A percentile compares a stretch with the other conserved stretches of the same genome.
Evolutionary conservation across 1,140 invertebrate species (phyloP).

Genomic region (Xylocopa sonorina): DNA sequence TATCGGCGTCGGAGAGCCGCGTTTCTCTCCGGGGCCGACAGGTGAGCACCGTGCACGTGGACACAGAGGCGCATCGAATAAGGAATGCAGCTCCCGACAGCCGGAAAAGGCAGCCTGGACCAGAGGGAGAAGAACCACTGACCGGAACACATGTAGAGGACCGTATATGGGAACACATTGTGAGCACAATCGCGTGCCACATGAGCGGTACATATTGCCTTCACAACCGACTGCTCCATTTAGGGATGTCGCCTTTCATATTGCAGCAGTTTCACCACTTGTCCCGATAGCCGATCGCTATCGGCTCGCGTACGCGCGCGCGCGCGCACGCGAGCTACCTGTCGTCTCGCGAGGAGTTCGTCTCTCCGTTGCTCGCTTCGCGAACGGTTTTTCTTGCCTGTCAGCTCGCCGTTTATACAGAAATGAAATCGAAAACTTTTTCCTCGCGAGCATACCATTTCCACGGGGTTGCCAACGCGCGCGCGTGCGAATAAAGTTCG

Average conservation of each 20-base stretch:
- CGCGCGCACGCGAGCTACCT: background rate
- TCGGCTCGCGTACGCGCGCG: slow-evolving; percentile 22
- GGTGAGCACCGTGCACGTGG: slow-evolving; percentile 63
- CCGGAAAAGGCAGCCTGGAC: slow-evolving; percentile 63
- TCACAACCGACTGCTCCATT: slow-evolving; percentile 64
- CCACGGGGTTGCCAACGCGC: no score
- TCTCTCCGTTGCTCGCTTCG: background rate
- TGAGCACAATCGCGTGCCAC: slow-evolving; percentile 68
- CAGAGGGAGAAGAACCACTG: slow-evolving; percentile 65
- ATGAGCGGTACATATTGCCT: slow-evolving; percentile 67
- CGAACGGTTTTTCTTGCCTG: background rate
- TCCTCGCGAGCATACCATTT: no score
- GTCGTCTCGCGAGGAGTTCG: background rate
- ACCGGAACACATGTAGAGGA: slow-evolving; percentile 63
- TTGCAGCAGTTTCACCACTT: slow-evolving; percentile 56
- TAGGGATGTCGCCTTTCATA: slow-evolving; percentile 67
- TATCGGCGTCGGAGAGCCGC: slow-evolving; percentile 48
- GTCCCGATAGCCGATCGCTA: slow-evolving; percentile 40
- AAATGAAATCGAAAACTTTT: background rate
- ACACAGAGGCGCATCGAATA: slow-evolving; percentile 63
- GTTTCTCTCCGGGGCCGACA: slow-evolving; percentile 57
- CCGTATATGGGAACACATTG: slow-evolving; percentile 67
- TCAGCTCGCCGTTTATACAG: background rate
- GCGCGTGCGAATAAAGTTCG: no score
- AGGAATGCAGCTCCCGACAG: slow-evolving; percentile 62